phyloP scores from a whole-genome alignment of 2,113 vertebrate species.

The Pongo pygmaeus region DNA sequence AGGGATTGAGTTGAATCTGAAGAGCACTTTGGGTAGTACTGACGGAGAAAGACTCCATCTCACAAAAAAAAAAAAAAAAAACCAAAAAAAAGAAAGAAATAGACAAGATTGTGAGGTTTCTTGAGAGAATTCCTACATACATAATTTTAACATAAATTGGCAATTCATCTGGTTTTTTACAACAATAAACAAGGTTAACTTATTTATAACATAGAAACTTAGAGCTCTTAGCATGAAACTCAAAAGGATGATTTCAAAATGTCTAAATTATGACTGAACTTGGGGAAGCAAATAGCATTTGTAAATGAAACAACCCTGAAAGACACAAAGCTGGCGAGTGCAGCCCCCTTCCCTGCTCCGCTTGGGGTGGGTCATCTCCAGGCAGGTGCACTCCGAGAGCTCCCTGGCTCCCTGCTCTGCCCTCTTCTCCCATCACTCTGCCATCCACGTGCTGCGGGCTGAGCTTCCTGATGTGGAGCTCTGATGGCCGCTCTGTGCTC shows the following conservation, averaged over 20 bases:
- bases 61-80: too few relatives aligned
- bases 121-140: neutral
- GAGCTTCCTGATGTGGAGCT: neutral
- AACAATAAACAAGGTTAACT: neutral
- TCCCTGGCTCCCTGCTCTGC: neutral
- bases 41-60: too few relatives aligned
- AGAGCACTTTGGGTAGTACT: neutral
- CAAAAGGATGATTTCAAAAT: neutral
- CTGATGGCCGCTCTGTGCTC: neutral
- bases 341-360: too few relatives aligned
- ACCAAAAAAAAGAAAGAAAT: neutral
- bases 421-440: neutral
- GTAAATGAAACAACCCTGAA: neutral
- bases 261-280: neutral
- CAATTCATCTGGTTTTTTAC: neutral
- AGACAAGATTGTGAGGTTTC: neutral
- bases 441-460: neutral
- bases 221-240: neutral
- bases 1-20: neutral
- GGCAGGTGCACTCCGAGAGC: neutral
- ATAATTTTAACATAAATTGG: neutral
- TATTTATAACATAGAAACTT: neutral
- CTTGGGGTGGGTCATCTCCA: fast-evolving
- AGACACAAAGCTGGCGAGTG: fast-evolving
- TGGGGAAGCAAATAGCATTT: neutral